These are phyloP conservation scores for Chionomys nivalis DNA, from an alignment of 2,113 vertebrate species.

Conservation along the genomic window DNA sequence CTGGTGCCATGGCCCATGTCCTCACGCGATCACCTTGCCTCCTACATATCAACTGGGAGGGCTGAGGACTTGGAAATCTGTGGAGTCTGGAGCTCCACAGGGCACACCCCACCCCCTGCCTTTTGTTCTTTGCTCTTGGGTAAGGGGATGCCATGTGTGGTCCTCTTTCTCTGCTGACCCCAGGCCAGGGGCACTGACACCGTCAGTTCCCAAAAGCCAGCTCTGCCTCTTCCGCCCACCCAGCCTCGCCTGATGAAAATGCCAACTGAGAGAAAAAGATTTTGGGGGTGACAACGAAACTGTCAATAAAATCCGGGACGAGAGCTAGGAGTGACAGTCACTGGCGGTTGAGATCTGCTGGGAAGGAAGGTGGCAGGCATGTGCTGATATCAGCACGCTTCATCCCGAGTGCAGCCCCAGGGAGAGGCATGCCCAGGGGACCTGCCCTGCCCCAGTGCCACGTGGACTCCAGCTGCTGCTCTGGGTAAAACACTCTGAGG, in stretches of 20 bases:
- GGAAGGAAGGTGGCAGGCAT: slow-evolving; percentile 63
- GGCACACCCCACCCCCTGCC: too few relatives aligned
- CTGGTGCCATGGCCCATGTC: background rate
- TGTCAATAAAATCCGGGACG: slow-evolving; percentile 55
- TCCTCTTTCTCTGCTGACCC: background rate
- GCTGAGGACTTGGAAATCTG: background rate
- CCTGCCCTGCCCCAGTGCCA: background rate
- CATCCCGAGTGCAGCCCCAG: accelerated
- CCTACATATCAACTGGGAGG: accelerated
- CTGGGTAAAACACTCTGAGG: background rate
- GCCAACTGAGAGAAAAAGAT: background rate
- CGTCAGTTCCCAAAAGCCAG: background rate
- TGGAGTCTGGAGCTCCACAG: background rate
- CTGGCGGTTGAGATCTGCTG: slow-evolving; percentile 55
- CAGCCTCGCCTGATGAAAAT: background rate
- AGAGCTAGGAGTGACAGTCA: slow-evolving; percentile 31
- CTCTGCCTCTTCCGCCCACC: background rate
- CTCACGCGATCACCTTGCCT: background rate
- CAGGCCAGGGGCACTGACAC: accelerated
- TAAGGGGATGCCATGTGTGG: accelerated
- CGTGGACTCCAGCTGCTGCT: accelerated
- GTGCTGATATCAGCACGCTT: slow-evolving; percentile 27
- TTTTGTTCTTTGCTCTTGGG: background rate
- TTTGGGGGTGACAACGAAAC: slow-evolving; percentile 56
- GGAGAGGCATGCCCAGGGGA: background rate